A percentile compares a stretch with the other conserved stretches of the same genome.
phyloP scores from a whole-genome alignment of 2,797 vertebrate genomes.

The Enteromius thamalakanensis region DNA sequence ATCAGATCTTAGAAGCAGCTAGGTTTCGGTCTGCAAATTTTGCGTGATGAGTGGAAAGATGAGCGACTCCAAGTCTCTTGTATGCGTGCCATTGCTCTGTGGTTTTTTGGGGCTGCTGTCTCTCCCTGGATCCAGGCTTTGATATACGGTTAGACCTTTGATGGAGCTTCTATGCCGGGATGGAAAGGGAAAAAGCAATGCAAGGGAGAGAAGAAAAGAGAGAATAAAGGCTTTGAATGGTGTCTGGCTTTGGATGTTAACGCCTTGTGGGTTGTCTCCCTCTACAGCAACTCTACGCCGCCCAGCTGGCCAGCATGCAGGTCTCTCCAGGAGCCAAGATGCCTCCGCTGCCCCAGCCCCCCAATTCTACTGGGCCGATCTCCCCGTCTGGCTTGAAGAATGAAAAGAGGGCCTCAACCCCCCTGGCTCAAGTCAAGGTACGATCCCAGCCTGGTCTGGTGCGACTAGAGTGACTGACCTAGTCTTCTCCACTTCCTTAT shows the following conservation, averaged over 20 bases:
- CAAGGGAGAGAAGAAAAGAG: constrained; percentile 70
- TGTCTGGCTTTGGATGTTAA: constrained; percentile 78
- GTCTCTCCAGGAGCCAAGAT: constrained; percentile 99
- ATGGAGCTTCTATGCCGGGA: constrained; percentile 79
- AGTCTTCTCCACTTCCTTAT: constrained; percentile 53
- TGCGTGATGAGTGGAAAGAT: constrained; percentile 82
- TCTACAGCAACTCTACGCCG: constrained; percentile 96
- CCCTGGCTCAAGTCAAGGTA: constrained; percentile 98
- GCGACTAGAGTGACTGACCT: constrained; percentile 69
- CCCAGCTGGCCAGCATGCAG: constrained; percentile 99
- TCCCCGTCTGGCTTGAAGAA: constrained; percentile 97
- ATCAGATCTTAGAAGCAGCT: constrained; percentile 74
- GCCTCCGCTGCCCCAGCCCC: constrained; percentile 91
- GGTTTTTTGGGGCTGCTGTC: constrained; percentile 78
- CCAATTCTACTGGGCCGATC: constrained; percentile 88
- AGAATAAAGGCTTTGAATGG: constrained; percentile 72
- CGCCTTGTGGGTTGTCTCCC: constrained; percentile 71
- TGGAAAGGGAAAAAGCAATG: constrained; percentile 71
- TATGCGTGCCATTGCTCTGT: constrained; percentile 79
- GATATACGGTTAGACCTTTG: constrained; percentile 84
- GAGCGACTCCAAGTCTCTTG: constrained; percentile 77
- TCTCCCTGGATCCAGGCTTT: constrained; percentile 72
- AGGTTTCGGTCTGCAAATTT: constrained; percentile 75
- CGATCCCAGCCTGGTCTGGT: constrained; percentile 29
- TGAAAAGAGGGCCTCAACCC: constrained; percentile 97